A percentile compares a stretch with the other conserved stretches of the same genome.
phyloP scores from a whole-genome alignment of 2,888 invertebrate species.

The Gastrophysa polygoni region DNA sequence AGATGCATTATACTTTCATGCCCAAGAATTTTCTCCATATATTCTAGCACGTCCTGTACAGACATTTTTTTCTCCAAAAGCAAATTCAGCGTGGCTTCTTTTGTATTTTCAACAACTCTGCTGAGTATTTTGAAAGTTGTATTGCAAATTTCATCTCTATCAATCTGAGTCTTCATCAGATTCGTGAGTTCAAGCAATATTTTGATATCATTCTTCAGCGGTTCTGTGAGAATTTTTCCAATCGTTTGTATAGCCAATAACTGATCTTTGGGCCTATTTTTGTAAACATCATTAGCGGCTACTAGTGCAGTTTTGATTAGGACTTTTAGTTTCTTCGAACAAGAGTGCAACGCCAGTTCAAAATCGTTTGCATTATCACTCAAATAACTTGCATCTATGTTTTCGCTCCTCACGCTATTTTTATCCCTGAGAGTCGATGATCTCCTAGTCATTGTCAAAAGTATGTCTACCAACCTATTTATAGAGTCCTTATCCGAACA shows the following conservation, averaged over 20 bases:
- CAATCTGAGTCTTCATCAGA: conserved; percentile 52
- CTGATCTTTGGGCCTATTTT: conserved; percentile 56
- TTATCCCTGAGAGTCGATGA: conserved; percentile 54
- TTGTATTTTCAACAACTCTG: conserved; percentile 64
- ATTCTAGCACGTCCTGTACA: conserved; percentile 65
- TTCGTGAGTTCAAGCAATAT: conserved; percentile 50
- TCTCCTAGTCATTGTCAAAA: conserved; percentile 54
- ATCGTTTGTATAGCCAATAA: conserved; percentile 53
- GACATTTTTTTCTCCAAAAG: conserved; percentile 36
- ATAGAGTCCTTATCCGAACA: conserved; percentile 50
- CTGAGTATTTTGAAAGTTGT: conserved; percentile 53
- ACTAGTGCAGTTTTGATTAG: conserved; percentile 55
- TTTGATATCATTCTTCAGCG: conserved; percentile 47
- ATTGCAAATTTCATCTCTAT: conserved; percentile 53
- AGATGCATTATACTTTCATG: conserved; percentile 68
- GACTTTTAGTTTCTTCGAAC: conserved; percentile 51
- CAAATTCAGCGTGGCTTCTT: conserved; percentile 65
- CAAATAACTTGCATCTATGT: conserved; percentile 50
- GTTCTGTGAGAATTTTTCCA: conserved; percentile 50
- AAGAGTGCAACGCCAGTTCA: conserved; percentile 49
- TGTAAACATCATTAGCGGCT: conserved; percentile 56
- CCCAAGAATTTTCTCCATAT: conserved; percentile 68
- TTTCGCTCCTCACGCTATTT: conserved; percentile 54
- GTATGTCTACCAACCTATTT: conserved; percentile 54
- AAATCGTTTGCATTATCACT: conserved; percentile 46